Evolutionary conservation across 2,113 vertebrate species (phyloP), one percentile per base, ranked within the genome.

Genomic region (Nerophis lumbriciformis): DNA sequence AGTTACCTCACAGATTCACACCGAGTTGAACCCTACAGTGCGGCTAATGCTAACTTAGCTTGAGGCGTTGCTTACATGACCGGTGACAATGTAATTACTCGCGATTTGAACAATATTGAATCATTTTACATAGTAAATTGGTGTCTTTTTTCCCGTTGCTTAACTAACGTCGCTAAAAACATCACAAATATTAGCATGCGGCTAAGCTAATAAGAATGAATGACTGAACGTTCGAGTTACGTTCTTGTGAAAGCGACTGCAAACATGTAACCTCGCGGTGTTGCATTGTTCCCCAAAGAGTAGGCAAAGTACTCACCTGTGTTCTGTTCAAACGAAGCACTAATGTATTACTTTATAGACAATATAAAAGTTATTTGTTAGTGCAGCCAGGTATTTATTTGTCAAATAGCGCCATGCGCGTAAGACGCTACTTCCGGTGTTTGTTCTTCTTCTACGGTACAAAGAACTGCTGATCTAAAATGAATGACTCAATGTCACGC

Each of bases 321-420:
- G 1, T 13, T 50, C 4, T 47, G 10, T 54, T 55, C 5, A 0
- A 49, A 14, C 1, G 5, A 15, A 48, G 3, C 12, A 6, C 6
- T 1, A 0, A 21, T 48, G 59, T 28, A 38, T 1, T 15, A 11
- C 5, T 39, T 48, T 13, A 5, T 3, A 16, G 59, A 47, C 5
- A 8, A 44, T 9, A 13, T 12, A 37, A 60, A 65, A 60, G 28
- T 47, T 15, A 0, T 3, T 4, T 15, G 5, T 51, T 4, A 68
- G 5, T 57, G 68, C 28, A 70, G 5, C 59, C 0, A 28, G 7
- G 69, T 14, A 59, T 66, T 75, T 60, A 61, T 65, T 63, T 67
- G 49, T 42, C 51, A 76, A 75, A 55, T 19, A 70, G 38, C 78
- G 76, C 83, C 86, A 88, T 88, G 86, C 86, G 79, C 48, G 58